Conservation (phyloP, 2,113 vertebrate genomes). For the Tychaedon coryphoeus region DNA sequence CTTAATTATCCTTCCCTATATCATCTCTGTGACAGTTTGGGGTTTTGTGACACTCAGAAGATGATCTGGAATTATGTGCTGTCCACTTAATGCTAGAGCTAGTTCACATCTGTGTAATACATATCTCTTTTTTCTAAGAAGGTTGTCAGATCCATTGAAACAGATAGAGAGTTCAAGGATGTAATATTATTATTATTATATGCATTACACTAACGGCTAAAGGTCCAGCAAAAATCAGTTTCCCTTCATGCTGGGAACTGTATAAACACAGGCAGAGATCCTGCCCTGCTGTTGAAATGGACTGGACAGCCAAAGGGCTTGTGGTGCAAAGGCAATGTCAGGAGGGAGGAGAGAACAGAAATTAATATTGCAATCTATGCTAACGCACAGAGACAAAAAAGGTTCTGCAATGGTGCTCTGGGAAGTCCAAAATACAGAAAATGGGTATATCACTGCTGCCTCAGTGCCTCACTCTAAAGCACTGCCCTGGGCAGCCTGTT, state of each 20-base stretch:
- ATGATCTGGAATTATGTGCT: slow-evolving; percentile 49
- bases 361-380: slow-evolving; percentile 21
- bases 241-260: not conserved
- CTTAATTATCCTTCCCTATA: slow-evolving; percentile 22
- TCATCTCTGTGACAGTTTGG: not conserved
- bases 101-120: not conserved
- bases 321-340: not conserved
- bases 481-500: not conserved
- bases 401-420: not conserved
- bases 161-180: not conserved
- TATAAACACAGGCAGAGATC: not conserved
- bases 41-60: not conserved
- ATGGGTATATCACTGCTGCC: not conserved
- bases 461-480: not conserved
- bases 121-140: not conserved
- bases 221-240: not conserved
- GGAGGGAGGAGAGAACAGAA: not conserved
- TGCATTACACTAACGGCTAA: not conserved
- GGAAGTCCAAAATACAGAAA: not conserved
- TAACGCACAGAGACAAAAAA: not conserved
- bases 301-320: not conserved
- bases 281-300: not conserved
- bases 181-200: slow-evolving; percentile 20
- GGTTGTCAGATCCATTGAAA: not conserved
- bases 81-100: not conserved